Evolutionary conservation across 2,888 invertebrate genomes (phyloP).

Genomic region (Hydraecia micacea): DNA sequence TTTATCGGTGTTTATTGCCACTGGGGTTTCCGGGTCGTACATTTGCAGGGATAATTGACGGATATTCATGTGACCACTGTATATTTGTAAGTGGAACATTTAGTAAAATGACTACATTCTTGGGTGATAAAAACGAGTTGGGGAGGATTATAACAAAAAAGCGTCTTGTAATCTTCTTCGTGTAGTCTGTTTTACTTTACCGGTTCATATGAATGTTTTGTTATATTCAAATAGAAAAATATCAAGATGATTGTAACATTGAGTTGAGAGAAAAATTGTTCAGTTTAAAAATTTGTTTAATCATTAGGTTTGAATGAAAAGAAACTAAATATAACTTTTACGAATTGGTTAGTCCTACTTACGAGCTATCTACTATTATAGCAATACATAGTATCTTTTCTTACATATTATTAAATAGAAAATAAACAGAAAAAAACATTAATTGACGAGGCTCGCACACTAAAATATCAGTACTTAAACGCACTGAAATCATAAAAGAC

Average conservation of each 20-base stretch:
- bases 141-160: slow-evolving; percentile 14
- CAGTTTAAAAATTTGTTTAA: slow-evolving; percentile 27
- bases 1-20: slow-evolving; percentile 16
- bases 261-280: slow-evolving; percentile 16
- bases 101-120: background rate
- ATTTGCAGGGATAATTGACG: background rate
- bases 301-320: slow-evolving; percentile 31
- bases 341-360: slow-evolving; percentile 70
- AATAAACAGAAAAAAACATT: slow-evolving; percentile 65
- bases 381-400: slow-evolving; percentile 62
- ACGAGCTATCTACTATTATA: slow-evolving; percentile 59
- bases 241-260: slow-evolving; percentile 1
- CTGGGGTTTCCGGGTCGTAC: background rate
- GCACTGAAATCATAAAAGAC: slow-evolving; percentile 68
- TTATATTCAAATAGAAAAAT: slow-evolving; percentile 22
- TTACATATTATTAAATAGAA: slow-evolving; percentile 59
- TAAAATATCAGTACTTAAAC: slow-evolving; percentile 71
- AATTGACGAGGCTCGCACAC: slow-evolving; percentile 74
- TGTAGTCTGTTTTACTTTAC: slow-evolving; percentile 3
- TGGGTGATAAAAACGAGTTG: background rate
- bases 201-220: slow-evolving; percentile 4
- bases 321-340: slow-evolving; percentile 39
- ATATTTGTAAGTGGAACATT: slow-evolving; percentile 10
- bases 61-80: slow-evolving; percentile 6
- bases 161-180: background rate